These are phyloP conservation scores for Cerastis leucographa DNA, from an alignment of 2,888 invertebrate genomes.

Conservation along the genomic window DNA sequence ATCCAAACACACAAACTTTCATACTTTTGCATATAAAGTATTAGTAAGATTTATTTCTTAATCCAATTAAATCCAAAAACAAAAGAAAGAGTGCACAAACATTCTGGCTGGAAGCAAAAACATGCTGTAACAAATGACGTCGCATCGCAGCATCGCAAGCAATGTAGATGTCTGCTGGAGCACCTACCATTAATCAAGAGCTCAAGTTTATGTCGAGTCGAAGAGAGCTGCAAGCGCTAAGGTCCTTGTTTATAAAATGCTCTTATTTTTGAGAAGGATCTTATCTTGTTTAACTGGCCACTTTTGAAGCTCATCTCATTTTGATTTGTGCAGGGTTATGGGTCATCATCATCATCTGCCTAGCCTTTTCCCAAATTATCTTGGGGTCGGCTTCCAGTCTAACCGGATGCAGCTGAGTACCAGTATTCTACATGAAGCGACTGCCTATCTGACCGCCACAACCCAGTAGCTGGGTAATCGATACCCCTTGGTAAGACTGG, in stretches of 20 bases:
- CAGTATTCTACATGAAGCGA: too few species aligned
- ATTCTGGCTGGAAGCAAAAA: slow-evolving; percentile 20
- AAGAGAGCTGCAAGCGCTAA: slow-evolving; percentile 23
- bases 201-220: slow-evolving; percentile 40
- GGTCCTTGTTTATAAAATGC: slow-evolving; percentile 23
- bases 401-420: too few species aligned
- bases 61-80: too few species aligned
- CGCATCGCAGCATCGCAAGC: slow-evolving; percentile 22
- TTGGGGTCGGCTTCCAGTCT: too few species aligned
- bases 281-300: not conserved
- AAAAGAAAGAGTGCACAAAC: not conserved
- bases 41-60: too few species aligned
- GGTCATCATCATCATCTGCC: too few species aligned
- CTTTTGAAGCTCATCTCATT: not conserved
- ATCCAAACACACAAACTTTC: too few species aligned
- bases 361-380: too few species aligned
- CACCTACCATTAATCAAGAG: slow-evolving; percentile 45
- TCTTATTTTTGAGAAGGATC: slow-evolving; percentile 5
- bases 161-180: slow-evolving; percentile 16
- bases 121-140: slow-evolving; percentile 38
- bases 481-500: too few species aligned
- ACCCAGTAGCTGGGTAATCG: too few species aligned
- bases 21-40: too few species aligned
- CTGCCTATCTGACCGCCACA: too few species aligned
- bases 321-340: not conserved